Base-by-base conservation (phyloP, 2,888 invertebrate species). In the Amphimallon solstitiale region DNA sequence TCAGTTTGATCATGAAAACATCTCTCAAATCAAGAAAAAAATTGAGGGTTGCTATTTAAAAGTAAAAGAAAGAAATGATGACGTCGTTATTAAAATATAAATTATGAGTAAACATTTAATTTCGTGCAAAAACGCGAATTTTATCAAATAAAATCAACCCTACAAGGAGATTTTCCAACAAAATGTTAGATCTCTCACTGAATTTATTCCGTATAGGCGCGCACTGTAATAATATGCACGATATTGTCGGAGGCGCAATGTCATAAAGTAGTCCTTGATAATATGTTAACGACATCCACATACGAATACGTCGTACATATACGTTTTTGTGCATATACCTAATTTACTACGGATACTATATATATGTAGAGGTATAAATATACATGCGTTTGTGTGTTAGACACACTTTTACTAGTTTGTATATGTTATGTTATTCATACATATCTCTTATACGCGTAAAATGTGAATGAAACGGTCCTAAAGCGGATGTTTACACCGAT, bases 401-500 rank as follows among this genome's bases (percentile, higher is more conserved):
- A 29, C 9, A 9, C 29, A 29, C 9, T 29, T 29, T 29, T 29
- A 29, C 29, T 29, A 29, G 15, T 43, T 43, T 14, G 14, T 17
- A 29, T 59, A 40, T 15, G 43, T 43, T 29, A 29, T 43, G 29
- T 43, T 40, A 45, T 10, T 9, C 45, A 45, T 45, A 52, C 54
- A 34, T 56, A 56, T 59, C 43, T 59, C 56, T 59, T 43, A 43
- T 43, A 15, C 56, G 40, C 56, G 56, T 59, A 59, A 59, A 59
- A 59, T 43, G 56, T 59, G 56, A 59, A 59, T 59, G 56, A 59
- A 59, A 59, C 43, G 43, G 52, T 40, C 56, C 56, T 43, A 43
- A 59, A 59, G 56, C 56, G 56, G 56, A 59, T 59, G 56, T 59
- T 59, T 59, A 59, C 56, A 59, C 56, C 56, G 56, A 59, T 59